Percentiles rank a stretch among this genome's conserved stretches.
phyloP scores from a whole-genome alignment of 1,140 invertebrate genomes.

The Ditylenchus dipsaci region DNA sequence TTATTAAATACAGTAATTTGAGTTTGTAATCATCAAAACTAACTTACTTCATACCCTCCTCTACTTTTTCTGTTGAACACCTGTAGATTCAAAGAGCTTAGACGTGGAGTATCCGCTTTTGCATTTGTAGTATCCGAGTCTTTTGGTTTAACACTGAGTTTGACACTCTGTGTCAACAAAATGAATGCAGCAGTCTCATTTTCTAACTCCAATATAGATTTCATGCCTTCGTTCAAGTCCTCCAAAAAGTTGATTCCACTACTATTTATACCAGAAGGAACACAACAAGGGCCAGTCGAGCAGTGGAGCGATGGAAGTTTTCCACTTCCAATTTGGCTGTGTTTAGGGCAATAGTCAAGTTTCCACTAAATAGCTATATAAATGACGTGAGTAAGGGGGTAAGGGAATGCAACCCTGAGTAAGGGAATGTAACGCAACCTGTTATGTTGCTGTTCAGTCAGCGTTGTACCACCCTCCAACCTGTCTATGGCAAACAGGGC shows the following conservation, averaged over 20 bases:
- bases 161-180: too few species aligned
- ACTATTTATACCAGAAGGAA: not conserved
- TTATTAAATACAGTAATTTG: too few species aligned
- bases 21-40: too few species aligned
- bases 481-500: slow-evolving; percentile 27
- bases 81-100: too few species aligned
- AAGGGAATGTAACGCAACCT: not conserved
- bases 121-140: too few species aligned
- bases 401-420: too few species aligned
- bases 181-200: too few species aligned
- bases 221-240: not conserved
- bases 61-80: too few species aligned
- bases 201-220: not conserved
- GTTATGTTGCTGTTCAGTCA: not conserved
- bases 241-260: not conserved
- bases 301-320: not conserved
- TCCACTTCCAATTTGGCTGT: not conserved
- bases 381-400: too few species aligned
- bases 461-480: not conserved
- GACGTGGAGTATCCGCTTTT: too few species aligned
- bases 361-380: not conserved
- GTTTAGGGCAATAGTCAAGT: not conserved
- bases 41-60: too few species aligned
- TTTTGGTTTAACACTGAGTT: too few species aligned
- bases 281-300: slow-evolving; percentile 6